Percentiles rank a stretch among this genome's conserved stretches.
Conservation (phyloP, 2,113 vertebrate genomes). For the Spea bombifrons region DNA sequence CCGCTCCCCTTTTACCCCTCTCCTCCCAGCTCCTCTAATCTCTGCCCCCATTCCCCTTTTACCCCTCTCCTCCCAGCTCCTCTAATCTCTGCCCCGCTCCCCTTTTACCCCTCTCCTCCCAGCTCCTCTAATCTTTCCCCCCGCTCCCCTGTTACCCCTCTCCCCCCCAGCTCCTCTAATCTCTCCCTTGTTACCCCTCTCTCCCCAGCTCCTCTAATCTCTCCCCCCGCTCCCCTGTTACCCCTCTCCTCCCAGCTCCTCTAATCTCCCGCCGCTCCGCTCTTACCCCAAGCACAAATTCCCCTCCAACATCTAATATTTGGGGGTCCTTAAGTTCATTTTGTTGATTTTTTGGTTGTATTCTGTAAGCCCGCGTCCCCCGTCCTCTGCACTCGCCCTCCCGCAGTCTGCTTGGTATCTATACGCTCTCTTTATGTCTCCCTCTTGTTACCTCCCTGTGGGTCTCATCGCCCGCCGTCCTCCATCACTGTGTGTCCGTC, state of each 20-base stretch:
- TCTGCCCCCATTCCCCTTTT: neutral
- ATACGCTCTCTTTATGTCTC: constrained; percentile 1
- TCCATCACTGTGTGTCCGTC: neutral
- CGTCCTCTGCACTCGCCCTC: constrained; percentile 18
- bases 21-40: neutral
- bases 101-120: neutral
- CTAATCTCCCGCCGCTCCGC: neutral
- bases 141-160: neutral
- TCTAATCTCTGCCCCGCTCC: no score
- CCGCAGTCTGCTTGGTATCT: constrained; percentile 8
- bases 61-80: neutral
- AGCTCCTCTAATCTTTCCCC: neutral
- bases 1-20: neutral
- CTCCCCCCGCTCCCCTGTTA: neutral
- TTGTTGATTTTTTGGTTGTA: no score
- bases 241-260: neutral
- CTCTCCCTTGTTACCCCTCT: neutral
- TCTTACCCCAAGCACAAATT: no score
- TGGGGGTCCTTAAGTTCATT: no score
- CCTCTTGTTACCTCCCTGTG: constrained; percentile 2
- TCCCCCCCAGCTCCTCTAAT: neutral
- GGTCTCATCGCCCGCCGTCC: neutral
- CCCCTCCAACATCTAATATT: neutral
- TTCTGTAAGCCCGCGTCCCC: neutral
- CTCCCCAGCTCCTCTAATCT: neutral